Percentiles rank a stretch among this genome's conserved stretches.
Conservation (phyloP, 2,888 invertebrate species). For the Proisotoma minuta region DNA sequence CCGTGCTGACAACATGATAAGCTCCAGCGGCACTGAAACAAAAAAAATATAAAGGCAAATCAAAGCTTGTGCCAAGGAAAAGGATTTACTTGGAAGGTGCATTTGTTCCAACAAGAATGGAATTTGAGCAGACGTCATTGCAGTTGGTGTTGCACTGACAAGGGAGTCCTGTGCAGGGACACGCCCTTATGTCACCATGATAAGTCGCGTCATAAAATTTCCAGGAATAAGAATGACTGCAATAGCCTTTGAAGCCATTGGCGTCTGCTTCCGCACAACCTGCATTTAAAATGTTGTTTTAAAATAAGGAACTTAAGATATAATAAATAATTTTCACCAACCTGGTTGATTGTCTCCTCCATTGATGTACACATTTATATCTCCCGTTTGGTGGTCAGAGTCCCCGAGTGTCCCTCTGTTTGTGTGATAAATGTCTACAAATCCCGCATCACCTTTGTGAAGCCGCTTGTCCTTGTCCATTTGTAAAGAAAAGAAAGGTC, state of each 20-base stretch:
- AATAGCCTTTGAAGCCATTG: slow-evolving; percentile 22
- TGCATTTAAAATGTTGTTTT: no score
- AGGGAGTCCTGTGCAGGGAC: slow-evolving; percentile 28
- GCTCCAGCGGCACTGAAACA: slow-evolving; percentile 24
- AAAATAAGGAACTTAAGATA: no score
- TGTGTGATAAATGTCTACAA: slow-evolving; percentile 37
- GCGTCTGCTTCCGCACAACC: slow-evolving; percentile 29
- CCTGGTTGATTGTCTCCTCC: slow-evolving; percentile 36
- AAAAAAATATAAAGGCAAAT: not conserved
- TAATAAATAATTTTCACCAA: not conserved
- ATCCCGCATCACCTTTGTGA: slow-evolving; percentile 23
- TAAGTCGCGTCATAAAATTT: slow-evolving; percentile 18
- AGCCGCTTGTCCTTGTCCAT: slow-evolving; percentile 21
- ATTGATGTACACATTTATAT: slow-evolving; percentile 33
- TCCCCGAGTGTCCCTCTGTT: slow-evolving; percentile 33
- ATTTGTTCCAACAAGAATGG: slow-evolving; percentile 19
- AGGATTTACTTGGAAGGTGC: slow-evolving; percentile 18
- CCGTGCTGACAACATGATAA: slow-evolving; percentile 11
- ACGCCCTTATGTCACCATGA: slow-evolving; percentile 15
- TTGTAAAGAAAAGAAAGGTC: slow-evolving; percentile 22
- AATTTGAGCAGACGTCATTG: slow-evolving; percentile 17
- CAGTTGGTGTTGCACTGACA: slow-evolving; percentile 30
- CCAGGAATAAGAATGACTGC: slow-evolving; percentile 34
- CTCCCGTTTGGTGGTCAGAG: slow-evolving; percentile 25
- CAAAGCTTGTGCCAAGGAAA: not conserved